Base-by-base conservation (phyloP, 2,113 vertebrate species). In the Oreocharis arfaki region DNA sequence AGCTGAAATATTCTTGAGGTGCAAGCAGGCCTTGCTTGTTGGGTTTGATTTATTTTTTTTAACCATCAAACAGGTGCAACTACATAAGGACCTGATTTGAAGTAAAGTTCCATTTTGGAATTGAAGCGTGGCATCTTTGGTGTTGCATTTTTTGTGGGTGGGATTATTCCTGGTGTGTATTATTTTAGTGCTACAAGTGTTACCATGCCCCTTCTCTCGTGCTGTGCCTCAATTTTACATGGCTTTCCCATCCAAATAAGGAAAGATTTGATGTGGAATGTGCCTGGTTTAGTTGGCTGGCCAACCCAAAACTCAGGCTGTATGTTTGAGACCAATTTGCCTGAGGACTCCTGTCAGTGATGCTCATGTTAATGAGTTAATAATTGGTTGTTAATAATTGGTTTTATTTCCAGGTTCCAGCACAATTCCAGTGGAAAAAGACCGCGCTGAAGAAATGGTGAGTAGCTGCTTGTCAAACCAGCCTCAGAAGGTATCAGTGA, bases 401-500 rank as follows among this genome's bases (percentile, higher is more conserved):
- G 5, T 3, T 87, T 92, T 65, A n/a, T 37, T 94, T 68, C 27
- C 32, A 97, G 97, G 96, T 92, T 89, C 93, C 79, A 61, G 90
- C 3, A 1, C 77, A 33, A 50, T 82, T 80, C 93, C 97, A 87
- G 74, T 94, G 77, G 96, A 96, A 80, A 94, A 89, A 81, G 96
- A 97, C 52, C 80, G 17, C 7, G 27, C 63, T 69, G 97, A 97
- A 64, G 96, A 97, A 89, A 93, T 96, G 93, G 97, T 97, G 85
- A 97, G 97, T 90, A 52, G 70, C 71, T 90, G 33, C 14, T 23
- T 30, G 49, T 79, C 56, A 59, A 30, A 57, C 17, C 55, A 55
- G 9, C 4, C 35, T 83, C 57, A 53, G 53, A 27, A 78, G 47
- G 9, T 52, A 63, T 14, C 50, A 27, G 30, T 67, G 33, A 13